Base-by-base conservation (phyloP, 2,888 invertebrate genomes). In the Eristalis intricaria region DNA sequence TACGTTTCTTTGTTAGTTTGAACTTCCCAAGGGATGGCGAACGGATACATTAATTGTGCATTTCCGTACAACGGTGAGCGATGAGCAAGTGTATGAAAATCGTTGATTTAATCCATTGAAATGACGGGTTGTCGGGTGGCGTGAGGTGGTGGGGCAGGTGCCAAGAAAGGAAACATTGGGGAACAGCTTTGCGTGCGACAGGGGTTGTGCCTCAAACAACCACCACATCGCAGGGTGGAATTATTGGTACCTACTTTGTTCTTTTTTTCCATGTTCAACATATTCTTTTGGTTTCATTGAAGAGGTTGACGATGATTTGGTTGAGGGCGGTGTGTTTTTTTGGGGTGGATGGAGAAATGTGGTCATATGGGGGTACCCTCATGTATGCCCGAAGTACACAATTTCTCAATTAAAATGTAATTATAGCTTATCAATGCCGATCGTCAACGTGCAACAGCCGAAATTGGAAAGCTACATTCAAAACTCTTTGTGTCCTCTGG, bases 371-470 rank as follows among this genome's bases (percentile, higher is more conserved):
- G 68, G 60, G 60, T 56, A 56, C 68, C 63, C 43, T n/a, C 63
- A 70, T 78, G 63, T 60, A 35, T 63, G 60, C 68, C 22, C 56
- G 43, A 26, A 11, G 29, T 38, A 79, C 75, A 86, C 78, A 83
- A 86, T 83, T 79, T 86, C 83, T 83, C 86, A 86, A 86, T 86
- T 83, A 86, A 86, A 86, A 86, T 83, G 83, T 82, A 86, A 86
- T 86, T 86, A 86, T 64, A 66, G 58, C 79, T 79, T 83, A 83
- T 75, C 71, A 75, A 85, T 81, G 69, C 35, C 66, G 4, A 60
- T 23, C 61, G 40, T n/a, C 15, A 43, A 43, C 43, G 43, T 43
- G 43, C 43, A n/a, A n/a, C 50, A 1, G 0, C 19, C 19, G 19
- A 19, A 19, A 50, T 19, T 50, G 19, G 50, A 19, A 50, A 50